Conservation (phyloP, 2,888 invertebrate genomes). For the Drosophila basisetae region DNA sequence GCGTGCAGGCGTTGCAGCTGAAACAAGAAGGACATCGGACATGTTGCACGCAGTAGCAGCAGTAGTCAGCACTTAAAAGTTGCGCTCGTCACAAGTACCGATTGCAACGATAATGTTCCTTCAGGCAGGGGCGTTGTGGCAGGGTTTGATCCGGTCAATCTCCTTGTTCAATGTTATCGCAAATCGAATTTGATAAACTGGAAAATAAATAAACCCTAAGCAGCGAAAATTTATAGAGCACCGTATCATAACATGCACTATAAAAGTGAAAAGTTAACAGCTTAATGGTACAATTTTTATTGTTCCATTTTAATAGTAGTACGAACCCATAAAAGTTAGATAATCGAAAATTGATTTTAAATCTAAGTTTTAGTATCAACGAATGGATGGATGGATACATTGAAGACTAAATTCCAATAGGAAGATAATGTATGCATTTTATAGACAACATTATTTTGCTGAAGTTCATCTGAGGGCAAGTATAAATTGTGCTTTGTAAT, state of each 20-base stretch:
- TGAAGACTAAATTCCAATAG: background rate
- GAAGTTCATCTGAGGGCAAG: background rate
- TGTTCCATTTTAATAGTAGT: background rate
- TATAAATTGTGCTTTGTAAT: background rate
- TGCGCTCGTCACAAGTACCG: constrained; percentile 46
- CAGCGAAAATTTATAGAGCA: constrained; percentile 19
- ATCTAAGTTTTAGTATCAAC: background rate
- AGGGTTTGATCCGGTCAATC: constrained; percentile 39
- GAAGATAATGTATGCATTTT: background rate
- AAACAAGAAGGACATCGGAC: constrained; percentile 35
- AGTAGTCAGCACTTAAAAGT: constrained; percentile 52
- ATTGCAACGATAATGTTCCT: constrained; percentile 35
- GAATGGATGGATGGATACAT: background rate
- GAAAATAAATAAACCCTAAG: constrained; percentile 34
- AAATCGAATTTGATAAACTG: constrained; percentile 53
- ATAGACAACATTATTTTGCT: background rate
- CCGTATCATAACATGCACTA: background rate
- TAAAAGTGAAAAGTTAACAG: constrained; percentile 18
- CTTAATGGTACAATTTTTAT: background rate
- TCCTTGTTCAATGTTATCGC: constrained; percentile 39
- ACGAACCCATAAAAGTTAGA: background rate
- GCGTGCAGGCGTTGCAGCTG: constrained; percentile 39
- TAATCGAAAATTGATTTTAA: background rate
- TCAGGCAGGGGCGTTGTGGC: background rate
- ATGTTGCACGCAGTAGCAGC: constrained; percentile 16